phyloP scores from a whole-genome alignment of 2,797 vertebrate species.

The Oryzias sinensis region DNA sequence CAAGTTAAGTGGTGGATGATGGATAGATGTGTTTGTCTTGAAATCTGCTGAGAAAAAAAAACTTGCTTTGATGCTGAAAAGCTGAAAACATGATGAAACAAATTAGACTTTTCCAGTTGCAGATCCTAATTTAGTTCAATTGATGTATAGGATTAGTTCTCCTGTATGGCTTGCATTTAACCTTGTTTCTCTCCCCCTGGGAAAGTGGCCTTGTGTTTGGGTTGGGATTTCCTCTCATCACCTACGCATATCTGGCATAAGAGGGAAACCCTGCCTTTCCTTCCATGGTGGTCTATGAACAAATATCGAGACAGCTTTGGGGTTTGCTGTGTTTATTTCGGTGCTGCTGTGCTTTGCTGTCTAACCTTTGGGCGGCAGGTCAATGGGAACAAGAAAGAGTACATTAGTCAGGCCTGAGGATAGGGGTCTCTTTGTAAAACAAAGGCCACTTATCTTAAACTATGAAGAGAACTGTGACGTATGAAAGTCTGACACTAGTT shows the following conservation, averaged over 20 bases:
- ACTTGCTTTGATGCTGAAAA: too few relatives aligned
- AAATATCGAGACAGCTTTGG: constrained; percentile 39
- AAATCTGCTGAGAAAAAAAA: too few relatives aligned
- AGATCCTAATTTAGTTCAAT: too few relatives aligned
- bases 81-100: too few relatives aligned
- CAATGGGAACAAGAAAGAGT: constrained; percentile 35
- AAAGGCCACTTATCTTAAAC: constrained; percentile 40
- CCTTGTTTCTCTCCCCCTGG: constrained; percentile 44
- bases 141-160: background rate
- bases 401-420: constrained; percentile 13
- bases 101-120: too few relatives aligned
- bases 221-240: constrained; percentile 57
- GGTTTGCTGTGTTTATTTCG: constrained; percentile 47
- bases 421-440: constrained; percentile 26
- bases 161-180: background rate
- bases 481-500: constrained; percentile 31
- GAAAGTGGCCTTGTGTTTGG: constrained; percentile 43
- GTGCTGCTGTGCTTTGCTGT: constrained; percentile 27
- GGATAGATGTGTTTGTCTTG: too few relatives aligned
- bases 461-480: constrained; percentile 8
- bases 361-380: constrained; percentile 31
- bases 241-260: constrained; percentile 25
- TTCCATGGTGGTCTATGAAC: constrained; percentile 41
- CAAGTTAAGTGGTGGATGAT: too few relatives aligned
- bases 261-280: constrained; percentile 65